Evolutionary conservation across 2,797 vertebrate species (phyloP), one percentile per base, ranked within the genome.

Genomic region (Chanos chanos): DNA sequence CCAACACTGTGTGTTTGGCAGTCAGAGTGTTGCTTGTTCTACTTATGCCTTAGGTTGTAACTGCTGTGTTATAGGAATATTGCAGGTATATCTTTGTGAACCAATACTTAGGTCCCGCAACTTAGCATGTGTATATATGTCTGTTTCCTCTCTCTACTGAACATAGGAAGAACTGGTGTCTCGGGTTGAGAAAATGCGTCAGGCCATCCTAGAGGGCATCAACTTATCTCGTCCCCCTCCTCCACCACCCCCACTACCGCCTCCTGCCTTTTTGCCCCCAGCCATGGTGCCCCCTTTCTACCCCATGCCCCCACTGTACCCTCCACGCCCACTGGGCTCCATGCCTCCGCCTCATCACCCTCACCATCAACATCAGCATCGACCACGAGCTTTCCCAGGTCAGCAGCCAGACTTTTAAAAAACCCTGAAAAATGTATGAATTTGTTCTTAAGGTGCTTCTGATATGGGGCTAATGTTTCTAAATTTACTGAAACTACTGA

Each of bases 141-240:
- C n/a, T n/a, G n/a, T n/a, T 13, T 2, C 18, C 7, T 13, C 3
- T 30, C 6, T 64, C 5, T 51, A 36, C 2, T 30, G 31, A 54
- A 28, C 66, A 9, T 6, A 91, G 93, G 91, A 91, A 75, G 93
- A 96, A 70, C 87, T 94, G 79, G 90, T 92, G 66, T 91, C 90
- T 63, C 92, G 93, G 75, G 93, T 94, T 19, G 93, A 95, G 77
- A 96, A 93, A 86, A 95, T 95, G 93, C 91, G 93, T 44, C 93
- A 94, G 82, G 93, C 93, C 44, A 95, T 95, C 72, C 84, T 95
- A 1, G 93, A 96, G 80, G 92, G 93, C 79, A 91, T 94, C 76
- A 94, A 92, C 79, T 79, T 94, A 41, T 93, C 89, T 19, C 89
- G 91, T 28, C 91, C 91, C 39, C 89, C 90, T 47, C 91, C 89